Evolutionary conservation across 2,797 vertebrate genomes (phyloP).

Genomic region (Philypnodon macrostomus): DNA sequence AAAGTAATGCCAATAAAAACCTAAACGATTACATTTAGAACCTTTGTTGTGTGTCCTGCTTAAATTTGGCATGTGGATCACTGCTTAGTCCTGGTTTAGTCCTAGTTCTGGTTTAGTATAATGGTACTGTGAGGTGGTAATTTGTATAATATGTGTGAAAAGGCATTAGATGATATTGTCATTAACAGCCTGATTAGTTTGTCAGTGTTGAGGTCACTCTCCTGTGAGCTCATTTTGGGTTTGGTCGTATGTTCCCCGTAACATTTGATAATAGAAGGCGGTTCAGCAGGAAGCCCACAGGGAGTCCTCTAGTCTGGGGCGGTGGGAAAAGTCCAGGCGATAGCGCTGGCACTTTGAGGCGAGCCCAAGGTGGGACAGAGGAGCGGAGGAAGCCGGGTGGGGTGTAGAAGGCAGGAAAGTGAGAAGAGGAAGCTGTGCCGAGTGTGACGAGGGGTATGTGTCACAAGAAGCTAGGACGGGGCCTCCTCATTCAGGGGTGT

Average conservation of each 20-base stretch:
- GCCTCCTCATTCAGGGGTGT: conserved; percentile 43
- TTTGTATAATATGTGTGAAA: too few relatives aligned
- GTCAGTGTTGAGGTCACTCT: not conserved
- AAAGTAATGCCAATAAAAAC: too few relatives aligned
- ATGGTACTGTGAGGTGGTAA: too few relatives aligned
- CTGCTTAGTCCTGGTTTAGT: too few relatives aligned
- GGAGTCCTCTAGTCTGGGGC: conserved; percentile 77
- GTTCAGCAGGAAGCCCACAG: conserved; percentile 75
- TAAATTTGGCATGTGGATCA: too few relatives aligned
- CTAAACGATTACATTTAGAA: too few relatives aligned
- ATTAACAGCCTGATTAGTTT: not conserved
- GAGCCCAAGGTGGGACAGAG: conserved; percentile 19
- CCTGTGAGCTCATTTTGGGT: conserved; percentile 40
- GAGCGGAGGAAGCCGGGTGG: conserved; percentile 29
- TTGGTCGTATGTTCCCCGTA: too few relatives aligned
- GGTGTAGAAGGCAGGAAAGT: conserved; percentile 52
- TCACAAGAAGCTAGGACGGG: conserved; percentile 80
- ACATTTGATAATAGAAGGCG: conserved; percentile 79
- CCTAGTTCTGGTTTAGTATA: too few relatives aligned
- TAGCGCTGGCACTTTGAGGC: conserved; percentile 26
- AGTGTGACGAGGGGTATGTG: conserved; percentile 69
- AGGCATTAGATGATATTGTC: not conserved
- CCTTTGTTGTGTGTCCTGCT: too few relatives aligned
- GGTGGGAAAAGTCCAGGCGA: conserved; percentile 59
- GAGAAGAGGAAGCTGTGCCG: conserved; percentile 81